Evolutionary conservation across 1,140 invertebrate species (phyloP), one percentile per base, ranked within the genome.

Genomic region (Nephotettix cincticeps): DNA sequence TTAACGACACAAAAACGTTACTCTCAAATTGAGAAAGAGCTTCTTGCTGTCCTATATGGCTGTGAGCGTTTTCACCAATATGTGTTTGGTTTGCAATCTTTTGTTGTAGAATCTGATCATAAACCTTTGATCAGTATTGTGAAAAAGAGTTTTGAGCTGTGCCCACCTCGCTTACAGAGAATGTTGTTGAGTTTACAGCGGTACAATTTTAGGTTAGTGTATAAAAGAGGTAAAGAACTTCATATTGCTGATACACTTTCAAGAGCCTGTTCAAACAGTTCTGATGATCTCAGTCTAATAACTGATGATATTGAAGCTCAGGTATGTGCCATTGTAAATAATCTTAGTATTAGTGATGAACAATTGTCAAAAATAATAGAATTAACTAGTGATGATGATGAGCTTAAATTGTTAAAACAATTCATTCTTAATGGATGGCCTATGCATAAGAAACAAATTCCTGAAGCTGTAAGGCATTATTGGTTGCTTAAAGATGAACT

Each of bases 1-100:
- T 4, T n/a, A 51, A 23, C 71, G 21, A 71, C 76, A 4, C 78
- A 84, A 73, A 70, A 76, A 69, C 74, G 75, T n/a, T 84, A 83
- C 71, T 74, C 78, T 14, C 78, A 81, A 66, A 82, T 82, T 13
- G 81, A 84, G 68, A 82, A 80, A 69, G 82, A 84, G 75, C 73
- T 76, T 4, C 72, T 82, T 3, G 79, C 77, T 58, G 76, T 84
- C 3, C 69, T 73, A 30, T 79, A 73, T 72, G 75, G 73, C 13
- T 75, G 68, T 63, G 71, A 78, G 66, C 75, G 76, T 68, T 85
- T 82, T 78, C 47, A 51, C n/a, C 47, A 51, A 23, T 51, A 19
- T 51, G 47, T 51, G 32, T 36, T 36, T 36, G 32, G 32, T 36
- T 36, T 36, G 32, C 32, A 36, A 36, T 36, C 32, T 51, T 51